phyloP scores from a whole-genome alignment of 2,888 invertebrate species.

The Xylocampa areola region DNA sequence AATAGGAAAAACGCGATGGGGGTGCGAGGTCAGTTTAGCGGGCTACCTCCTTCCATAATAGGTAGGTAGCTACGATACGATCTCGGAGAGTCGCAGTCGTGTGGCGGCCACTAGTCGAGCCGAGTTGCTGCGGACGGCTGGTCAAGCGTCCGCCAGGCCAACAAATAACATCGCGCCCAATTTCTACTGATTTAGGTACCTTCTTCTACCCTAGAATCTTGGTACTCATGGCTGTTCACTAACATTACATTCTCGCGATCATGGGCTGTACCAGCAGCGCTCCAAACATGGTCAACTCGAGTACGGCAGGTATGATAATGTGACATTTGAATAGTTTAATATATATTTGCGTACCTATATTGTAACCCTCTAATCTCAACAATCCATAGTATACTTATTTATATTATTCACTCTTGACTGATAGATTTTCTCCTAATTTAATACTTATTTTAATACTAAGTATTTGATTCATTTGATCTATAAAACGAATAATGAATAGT shows the following conservation, averaged over 20 bases:
- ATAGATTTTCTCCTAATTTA: no score
- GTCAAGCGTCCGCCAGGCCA: conserved; percentile 63
- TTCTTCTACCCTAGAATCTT: conserved; percentile 50
- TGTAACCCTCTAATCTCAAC: no score
- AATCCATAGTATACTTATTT: no score
- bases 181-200: conserved; percentile 33
- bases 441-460: no score
- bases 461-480: no score
- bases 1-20: conserved; percentile 89
- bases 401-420: no score
- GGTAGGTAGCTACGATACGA: conserved; percentile 85
- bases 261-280: conserved; percentile 88
- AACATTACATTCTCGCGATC: conserved; percentile 59
- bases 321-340: conserved; percentile 52
- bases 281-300: conserved; percentile 73
- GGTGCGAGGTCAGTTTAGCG: conserved; percentile 88
- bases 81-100: conserved; percentile 67
- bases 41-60: conserved; percentile 86
- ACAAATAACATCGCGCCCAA: conserved; percentile 49
- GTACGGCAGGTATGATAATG: conserved; percentile 74
- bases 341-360: no score
- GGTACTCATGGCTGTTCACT: conserved; percentile 58
- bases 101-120: conserved; percentile 75
- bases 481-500: no score
- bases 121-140: conserved; percentile 73